A percentile compares a stretch with the other conserved stretches of the same genome.
Conservation (phyloP, 2,797 vertebrate species). For the Antrozous pallidus region DNA sequence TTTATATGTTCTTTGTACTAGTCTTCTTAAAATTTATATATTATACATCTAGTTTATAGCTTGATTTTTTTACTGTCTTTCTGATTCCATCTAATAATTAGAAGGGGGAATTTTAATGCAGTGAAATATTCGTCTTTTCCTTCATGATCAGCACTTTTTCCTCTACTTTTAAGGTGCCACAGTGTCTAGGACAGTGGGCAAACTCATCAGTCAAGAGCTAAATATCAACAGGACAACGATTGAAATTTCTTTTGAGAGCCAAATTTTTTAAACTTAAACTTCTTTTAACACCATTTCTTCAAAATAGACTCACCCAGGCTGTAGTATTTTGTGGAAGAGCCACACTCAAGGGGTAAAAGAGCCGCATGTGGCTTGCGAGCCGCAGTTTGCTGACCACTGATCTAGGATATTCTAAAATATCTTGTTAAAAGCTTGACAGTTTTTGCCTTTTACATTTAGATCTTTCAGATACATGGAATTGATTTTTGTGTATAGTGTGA, state of each 20-base stretch:
- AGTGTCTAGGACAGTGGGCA: background rate
- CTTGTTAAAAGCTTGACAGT: background rate
- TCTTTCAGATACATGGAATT: background rate
- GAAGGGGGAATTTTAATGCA: background rate
- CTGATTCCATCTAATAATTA: background rate
- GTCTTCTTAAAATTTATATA: background rate
- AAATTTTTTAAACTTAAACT: too few relatives aligned
- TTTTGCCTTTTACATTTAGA: slow-evolving; percentile 3
- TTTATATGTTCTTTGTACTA: background rate
- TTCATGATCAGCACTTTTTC: background rate
- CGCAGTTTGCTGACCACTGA: too few relatives aligned
- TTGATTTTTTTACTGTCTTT: background rate
- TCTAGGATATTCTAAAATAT: background rate
- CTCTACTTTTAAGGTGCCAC: background rate
- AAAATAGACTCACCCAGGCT: too few relatives aligned
- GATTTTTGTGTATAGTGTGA: background rate
- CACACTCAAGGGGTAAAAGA: too few relatives aligned
- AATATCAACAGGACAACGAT: too few relatives aligned
- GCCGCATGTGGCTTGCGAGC: too few relatives aligned
- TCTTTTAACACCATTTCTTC: too few relatives aligned
- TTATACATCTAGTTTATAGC: background rate
- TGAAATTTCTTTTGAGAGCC: too few relatives aligned
- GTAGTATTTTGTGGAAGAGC: too few relatives aligned
- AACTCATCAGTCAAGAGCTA: too few relatives aligned
- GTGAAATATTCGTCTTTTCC: background rate